Evolutionary conservation across 2,113 vertebrate species (phyloP).

Genomic region (Forbesichthys agassizii): DNA sequence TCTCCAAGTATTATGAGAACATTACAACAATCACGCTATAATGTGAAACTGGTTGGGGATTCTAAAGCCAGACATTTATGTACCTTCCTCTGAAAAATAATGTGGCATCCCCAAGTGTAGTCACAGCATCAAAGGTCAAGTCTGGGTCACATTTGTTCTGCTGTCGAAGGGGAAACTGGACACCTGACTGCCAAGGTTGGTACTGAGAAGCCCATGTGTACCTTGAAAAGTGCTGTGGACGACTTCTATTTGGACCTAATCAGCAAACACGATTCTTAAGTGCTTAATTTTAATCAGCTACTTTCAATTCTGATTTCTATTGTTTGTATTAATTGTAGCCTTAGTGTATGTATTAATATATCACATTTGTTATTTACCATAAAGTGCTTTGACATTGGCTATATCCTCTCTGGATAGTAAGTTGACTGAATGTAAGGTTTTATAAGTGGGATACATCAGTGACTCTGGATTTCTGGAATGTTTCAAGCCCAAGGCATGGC

Average conservation of each 20-base stretch:
- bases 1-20: too few species aligned
- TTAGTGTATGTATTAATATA: neutral
- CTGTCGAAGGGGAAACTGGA: constrained; percentile 42
- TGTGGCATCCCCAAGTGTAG: constrained; percentile 65
- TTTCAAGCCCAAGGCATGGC: constrained; percentile 83
- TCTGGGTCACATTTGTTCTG: constrained; percentile 67
- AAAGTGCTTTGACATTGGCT: constrained; percentile 78
- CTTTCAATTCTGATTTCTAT: neutral
- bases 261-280: constrained; percentile 4
- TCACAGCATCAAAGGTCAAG: constrained; percentile 74
- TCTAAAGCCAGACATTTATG: neutral
- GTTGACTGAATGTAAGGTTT: constrained; percentile 29
- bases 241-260: constrained; percentile 51
- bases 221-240: constrained; percentile 33
- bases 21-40: too few species aligned
- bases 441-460: constrained; percentile 85
- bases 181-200: constrained; percentile 44
- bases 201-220: constrained; percentile 42
- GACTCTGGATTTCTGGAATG: constrained; percentile 79
- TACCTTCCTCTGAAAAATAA: constrained; percentile 77
- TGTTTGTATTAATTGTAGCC: neutral
- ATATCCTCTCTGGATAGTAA: constrained; percentile 80
- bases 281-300: neutral
- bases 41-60: too few species aligned
- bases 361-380: constrained; percentile 70